These are phyloP conservation scores for Drosophila neonasuta DNA, from an alignment of 2,888 invertebrate species.

Conservation along the genomic window DNA sequence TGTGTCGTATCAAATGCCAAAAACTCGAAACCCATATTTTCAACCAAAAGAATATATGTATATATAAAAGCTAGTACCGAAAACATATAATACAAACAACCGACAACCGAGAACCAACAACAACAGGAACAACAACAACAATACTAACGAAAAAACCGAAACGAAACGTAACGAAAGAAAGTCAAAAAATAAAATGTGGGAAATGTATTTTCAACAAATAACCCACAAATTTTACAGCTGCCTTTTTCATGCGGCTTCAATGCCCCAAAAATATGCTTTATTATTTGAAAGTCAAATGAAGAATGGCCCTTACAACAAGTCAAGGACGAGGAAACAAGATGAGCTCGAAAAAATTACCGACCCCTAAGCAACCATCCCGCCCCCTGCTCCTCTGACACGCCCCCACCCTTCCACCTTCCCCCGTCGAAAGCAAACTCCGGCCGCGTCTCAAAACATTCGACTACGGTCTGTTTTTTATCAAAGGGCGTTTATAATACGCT, in stretches of 20 bases:
- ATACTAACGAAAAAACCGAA: neutral
- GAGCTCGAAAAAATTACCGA: constrained; percentile 42
- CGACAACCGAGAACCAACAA: neutral
- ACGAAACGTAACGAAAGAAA: constrained; percentile 8
- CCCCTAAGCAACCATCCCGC: constrained; percentile 36
- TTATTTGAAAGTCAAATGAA: constrained; percentile 68
- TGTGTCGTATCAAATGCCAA: constrained; percentile 44
- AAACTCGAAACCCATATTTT: constrained; percentile 28
- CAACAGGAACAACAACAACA: neutral
- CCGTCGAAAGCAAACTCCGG: neutral
- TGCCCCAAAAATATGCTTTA: constrained; percentile 53
- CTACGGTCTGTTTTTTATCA: constrained; percentile 43
- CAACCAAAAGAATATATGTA: constrained; percentile 4
- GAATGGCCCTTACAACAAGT: constrained; percentile 44
- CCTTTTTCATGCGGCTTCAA: constrained; percentile 58
- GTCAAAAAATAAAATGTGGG: constrained; percentile 46
- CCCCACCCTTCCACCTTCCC: no score
- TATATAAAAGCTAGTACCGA: constrained; percentile 2
- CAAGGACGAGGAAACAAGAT: constrained; percentile 50
- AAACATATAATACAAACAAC: constrained; percentile 15
- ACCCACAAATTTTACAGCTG: constrained; percentile 64
- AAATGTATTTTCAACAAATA: constrained; percentile 69
- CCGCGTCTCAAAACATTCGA: constrained; percentile 31
- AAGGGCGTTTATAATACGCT: constrained; percentile 48
- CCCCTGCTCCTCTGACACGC: neutral